Evolutionary conservation across 2,113 vertebrate genomes (phyloP).

Genomic region (Crotalus helleri): DNA sequence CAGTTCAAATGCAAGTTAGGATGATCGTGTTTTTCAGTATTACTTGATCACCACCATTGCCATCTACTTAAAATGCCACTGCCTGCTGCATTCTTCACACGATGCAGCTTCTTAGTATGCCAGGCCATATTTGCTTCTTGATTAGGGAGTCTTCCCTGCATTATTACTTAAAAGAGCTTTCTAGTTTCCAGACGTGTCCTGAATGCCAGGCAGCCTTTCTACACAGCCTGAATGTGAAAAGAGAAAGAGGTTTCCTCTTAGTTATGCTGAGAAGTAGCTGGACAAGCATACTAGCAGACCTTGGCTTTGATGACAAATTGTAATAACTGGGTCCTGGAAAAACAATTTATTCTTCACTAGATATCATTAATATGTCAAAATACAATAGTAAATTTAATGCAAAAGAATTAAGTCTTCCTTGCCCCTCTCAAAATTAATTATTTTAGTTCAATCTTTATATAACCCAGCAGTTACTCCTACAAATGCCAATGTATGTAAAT

Average conservation of each 20-base stretch:
- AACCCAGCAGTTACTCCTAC: not conserved
- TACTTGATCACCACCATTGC: not conserved
- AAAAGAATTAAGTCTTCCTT: not conserved
- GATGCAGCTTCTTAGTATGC: slow-evolving; percentile 10
- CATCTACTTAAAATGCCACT: not conserved
- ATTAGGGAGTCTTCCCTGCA: slow-evolving; percentile 29
- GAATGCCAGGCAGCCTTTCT: slow-evolving; percentile 10
- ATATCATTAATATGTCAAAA: not conserved
- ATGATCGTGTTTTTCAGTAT: not conserved
- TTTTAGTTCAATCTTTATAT: not conserved
- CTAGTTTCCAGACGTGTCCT: slow-evolving; percentile 33
- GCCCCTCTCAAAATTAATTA: not conserved
- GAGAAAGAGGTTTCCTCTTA: not conserved
- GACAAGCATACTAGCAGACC: not conserved
- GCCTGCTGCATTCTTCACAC: not conserved
- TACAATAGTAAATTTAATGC: not conserved
- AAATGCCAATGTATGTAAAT: not conserved
- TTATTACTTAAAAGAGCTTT: slow-evolving; percentile 37
- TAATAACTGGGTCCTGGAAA: not conserved
- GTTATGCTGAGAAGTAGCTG: not conserved
- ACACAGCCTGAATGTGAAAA: slow-evolving; percentile 2
- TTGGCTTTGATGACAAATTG: not conserved
- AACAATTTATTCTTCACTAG: not conserved
- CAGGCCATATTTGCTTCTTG: not conserved
- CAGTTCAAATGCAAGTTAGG: not conserved